Base-by-base conservation (phyloP, 1,140 invertebrate genomes). In the Aphelenchoides avenae region DNA sequence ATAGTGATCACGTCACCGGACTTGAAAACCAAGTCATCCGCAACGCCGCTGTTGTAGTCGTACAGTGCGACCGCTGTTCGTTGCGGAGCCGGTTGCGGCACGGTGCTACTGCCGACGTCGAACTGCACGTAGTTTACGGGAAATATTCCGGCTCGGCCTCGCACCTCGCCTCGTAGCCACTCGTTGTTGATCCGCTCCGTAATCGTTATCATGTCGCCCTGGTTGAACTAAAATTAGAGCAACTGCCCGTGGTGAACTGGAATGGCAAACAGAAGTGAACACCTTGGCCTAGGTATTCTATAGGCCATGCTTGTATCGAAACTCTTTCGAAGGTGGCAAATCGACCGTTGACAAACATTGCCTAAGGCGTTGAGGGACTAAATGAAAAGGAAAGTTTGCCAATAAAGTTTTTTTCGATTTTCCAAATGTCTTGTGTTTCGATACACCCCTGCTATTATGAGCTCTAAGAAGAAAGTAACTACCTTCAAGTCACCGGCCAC, bases 401-500 rank as follows among this genome's bases (percentile, higher is more conserved):
- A 18, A 20, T 18, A 39, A 20, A 2, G 2, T 18, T 18, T 18
- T 3, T 39, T 39, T 18, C 3, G 24, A 18, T 39, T 18, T 39
- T 20, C 37, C 18, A 18, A 20, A 39, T 20, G 24, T 18, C 3
- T 39, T 39, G 15, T 39, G 37, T 18, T 2, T 1, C 18, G 1
- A 39, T 18, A 39, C 24, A 39, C 3, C 37, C 37, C 18, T 18
- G 15, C 24, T 3, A 18, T 15, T 18, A 2, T 3, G 15, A 15
- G 15, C 18, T 18, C 18, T 20, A 2, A 39, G 3, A 39, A 39
- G 15, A 39, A n/a, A n/a, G n/a, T n/a, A n/a, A n/a, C n/a, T n/a
- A 68, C 66, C 40, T 74, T 52, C 34, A 68, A 49, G 52, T 68
- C 66, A 7, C 66, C 66, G 5, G 51, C 41, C 33, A 68, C 55